Evolutionary conservation across 2,797 vertebrate genomes (phyloP).

Genomic region (Galago senegalensis): DNA sequence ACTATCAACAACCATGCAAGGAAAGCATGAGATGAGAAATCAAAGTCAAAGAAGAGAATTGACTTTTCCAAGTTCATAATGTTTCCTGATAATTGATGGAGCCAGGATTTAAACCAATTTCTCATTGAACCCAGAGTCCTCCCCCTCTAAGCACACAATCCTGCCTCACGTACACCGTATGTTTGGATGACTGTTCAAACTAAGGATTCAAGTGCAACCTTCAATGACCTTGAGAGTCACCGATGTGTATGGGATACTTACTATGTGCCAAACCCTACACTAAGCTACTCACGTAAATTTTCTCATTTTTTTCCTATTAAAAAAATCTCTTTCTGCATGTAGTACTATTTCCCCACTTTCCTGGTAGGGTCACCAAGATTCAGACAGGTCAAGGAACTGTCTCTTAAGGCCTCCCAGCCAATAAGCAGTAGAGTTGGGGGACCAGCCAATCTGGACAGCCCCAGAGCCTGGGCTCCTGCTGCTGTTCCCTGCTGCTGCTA

Average conservation of each 20-base stretch:
- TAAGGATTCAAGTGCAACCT: background rate
- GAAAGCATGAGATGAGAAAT: background rate
- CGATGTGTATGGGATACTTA: background rate
- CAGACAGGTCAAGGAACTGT: background rate
- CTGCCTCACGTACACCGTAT: background rate
- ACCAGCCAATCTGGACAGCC: background rate
- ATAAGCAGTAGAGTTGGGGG: fast-evolving
- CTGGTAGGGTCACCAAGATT: background rate
- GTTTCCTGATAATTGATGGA: background rate
- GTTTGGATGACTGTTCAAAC: background rate
- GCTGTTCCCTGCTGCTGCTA: background rate
- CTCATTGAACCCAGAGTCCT: background rate
- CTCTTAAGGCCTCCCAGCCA: background rate
- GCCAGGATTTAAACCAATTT: background rate
- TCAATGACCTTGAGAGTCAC: background rate
- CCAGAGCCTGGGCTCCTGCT: background rate
- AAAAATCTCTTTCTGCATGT: background rate
- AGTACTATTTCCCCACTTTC: background rate
- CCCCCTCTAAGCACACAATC: background rate
- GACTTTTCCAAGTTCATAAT: background rate
- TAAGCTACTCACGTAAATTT: background rate
- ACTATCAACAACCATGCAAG: background rate
- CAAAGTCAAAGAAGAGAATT: background rate
- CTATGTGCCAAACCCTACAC: background rate
- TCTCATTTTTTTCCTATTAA: background rate